phyloP scores from a whole-genome alignment of 2,113 vertebrate genomes.

The Sorex fumeus region DNA sequence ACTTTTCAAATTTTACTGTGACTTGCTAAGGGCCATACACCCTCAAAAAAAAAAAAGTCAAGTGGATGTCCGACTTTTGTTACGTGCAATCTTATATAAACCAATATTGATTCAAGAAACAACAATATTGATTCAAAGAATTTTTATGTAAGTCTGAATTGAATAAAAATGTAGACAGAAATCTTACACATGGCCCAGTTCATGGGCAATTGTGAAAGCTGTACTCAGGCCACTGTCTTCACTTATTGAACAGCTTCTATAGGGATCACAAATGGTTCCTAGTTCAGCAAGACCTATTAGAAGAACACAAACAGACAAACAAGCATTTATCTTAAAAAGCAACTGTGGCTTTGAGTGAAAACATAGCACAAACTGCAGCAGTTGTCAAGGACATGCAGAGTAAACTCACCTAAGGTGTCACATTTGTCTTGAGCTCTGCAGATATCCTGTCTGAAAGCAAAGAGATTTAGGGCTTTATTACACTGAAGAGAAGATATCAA shows the following conservation, averaged over 20 bases:
- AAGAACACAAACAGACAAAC: conserved; percentile 55
- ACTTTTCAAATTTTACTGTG: background rate
- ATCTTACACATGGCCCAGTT: conserved; percentile 99
- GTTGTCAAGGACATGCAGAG: conserved; percentile 38
- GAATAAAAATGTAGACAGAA: conserved; percentile 81
- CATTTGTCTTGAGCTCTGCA: conserved; percentile 98
- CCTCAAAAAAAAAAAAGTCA: background rate
- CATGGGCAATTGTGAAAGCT: conserved; percentile 98
- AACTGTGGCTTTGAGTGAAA: conserved; percentile 45
- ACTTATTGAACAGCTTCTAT: conserved; percentile 98
- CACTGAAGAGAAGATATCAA: conserved; percentile 58
- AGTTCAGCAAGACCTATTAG: conserved; percentile 95
- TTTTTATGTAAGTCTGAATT: background rate
- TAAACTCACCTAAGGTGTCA: conserved; percentile 96
- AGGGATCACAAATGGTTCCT: conserved; percentile 97
- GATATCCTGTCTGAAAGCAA: conserved; percentile 96
- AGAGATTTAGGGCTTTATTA: conserved; percentile 82
- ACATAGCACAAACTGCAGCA: conserved; percentile 26
- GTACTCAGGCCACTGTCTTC: conserved; percentile 98
- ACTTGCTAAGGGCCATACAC: background rate
- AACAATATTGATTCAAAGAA: background rate
- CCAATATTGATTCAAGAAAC: background rate
- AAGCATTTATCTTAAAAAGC: conserved; percentile 73
- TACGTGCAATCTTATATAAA: too few relatives aligned
- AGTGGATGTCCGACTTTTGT: background rate